Base-by-base conservation (phyloP, 2,888 invertebrate species). In the Drosophila colorata region DNA sequence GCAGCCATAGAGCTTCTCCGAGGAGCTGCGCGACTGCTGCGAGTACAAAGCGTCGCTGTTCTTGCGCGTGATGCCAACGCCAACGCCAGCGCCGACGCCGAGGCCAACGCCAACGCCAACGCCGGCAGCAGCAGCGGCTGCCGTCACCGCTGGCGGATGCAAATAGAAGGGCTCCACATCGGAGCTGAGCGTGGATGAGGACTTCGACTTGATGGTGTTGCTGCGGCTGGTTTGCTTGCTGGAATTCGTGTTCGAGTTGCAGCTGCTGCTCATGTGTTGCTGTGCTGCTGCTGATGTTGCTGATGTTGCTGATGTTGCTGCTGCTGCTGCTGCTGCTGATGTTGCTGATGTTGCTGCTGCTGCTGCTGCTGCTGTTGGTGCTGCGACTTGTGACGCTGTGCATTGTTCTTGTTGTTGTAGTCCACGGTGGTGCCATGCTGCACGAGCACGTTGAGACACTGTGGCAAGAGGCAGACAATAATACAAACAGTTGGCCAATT, bases 391-490 rank as follows among this genome's bases (percentile, higher is more conserved):
- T 89, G 59, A 68, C 78, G 69, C 69, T 90, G 93, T 91, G 60
- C 59, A 33, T 60, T 77, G 38, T 33, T 80, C 49, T 87, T 83
- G 57, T 76, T 84, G 68, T 84, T 90, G 68, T 94, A 94, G 87
- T 95, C 95, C 51, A 95, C 94, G 11, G 94, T 94, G 7, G 96
- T 95, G 4, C 97, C 96, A 69, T 96, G 96, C 72, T 96, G 96
- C 47, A 97, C 96, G 88, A 97, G 90, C 68, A 96, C 94, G 89
- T 96, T 96, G 69, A 97, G 92, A 91, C 97, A 97, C 97, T 97
- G 44, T 6, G 93, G 20, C 89, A 44, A 53, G 8, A 31, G n/a
- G 2, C 8, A 41, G 25, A 16, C 7, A 40, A 38, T 33, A 46
- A 33, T 2, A 13, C 6, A n/a, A 11, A 6, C 0, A 4, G 1